Conservation (phyloP, 2,797 vertebrate species). For the Fistularia tabacaria region DNA sequence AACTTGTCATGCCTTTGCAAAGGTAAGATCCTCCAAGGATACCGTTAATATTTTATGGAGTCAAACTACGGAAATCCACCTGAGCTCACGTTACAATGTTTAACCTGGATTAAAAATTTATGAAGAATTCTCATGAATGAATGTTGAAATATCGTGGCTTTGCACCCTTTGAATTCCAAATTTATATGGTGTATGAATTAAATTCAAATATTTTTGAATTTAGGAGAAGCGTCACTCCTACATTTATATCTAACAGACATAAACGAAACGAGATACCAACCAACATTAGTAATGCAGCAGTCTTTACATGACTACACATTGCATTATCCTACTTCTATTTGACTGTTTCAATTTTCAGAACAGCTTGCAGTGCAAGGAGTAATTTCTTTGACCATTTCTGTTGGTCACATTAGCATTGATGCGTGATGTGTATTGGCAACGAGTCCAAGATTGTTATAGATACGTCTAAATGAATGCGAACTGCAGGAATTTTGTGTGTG, state of each 20-base stretch:
- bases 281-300: too few species aligned
- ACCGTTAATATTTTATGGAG: slow-evolving; percentile 34
- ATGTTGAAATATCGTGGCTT: too few species aligned
- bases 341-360: slow-evolving; percentile 13
- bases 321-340: slow-evolving; percentile 1
- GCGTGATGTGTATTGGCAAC: slow-evolving; percentile 52
- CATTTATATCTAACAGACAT: too few species aligned
- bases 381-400: slow-evolving; percentile 32
- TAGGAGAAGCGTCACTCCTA: too few species aligned
- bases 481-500: slow-evolving; percentile 23
- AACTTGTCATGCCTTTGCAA: slow-evolving; percentile 25
- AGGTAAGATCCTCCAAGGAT: slow-evolving; percentile 21
- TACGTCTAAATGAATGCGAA: slow-evolving; percentile 31
- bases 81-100: slow-evolving; percentile 27
- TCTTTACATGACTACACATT: neutral
- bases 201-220: too few species aligned
- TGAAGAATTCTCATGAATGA: too few species aligned
- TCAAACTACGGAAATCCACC: slow-evolving; percentile 22
- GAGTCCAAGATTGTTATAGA: slow-evolving; percentile 29
- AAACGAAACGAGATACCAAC: too few species aligned
- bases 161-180: too few species aligned
- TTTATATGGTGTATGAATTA: too few species aligned
- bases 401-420: slow-evolving; percentile 36
- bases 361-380: slow-evolving; percentile 18
- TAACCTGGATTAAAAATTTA: too few species aligned